Percentiles rank a stretch among this genome's conserved stretches.
phyloP scores from a whole-genome alignment of 1,140 invertebrate species.

The Pseudachorutes palmiensis region DNA sequence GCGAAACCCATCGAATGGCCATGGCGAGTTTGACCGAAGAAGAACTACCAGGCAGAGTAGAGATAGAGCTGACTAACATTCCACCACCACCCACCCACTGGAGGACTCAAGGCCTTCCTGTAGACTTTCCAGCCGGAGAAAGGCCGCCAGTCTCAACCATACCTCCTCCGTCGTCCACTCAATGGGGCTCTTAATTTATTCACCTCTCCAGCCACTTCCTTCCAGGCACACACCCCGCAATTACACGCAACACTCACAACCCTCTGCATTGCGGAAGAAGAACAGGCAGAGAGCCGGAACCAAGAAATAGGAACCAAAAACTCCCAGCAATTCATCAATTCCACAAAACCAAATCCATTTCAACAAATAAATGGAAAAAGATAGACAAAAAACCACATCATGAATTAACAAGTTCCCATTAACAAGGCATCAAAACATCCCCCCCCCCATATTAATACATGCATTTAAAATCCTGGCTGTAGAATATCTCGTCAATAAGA shows the following conservation, averaged over 20 bases:
- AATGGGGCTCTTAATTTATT: conserved; percentile 12
- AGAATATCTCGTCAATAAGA: too few relatives aligned
- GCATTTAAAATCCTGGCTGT: too few relatives aligned
- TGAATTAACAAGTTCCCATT: too few relatives aligned
- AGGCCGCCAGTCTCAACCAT: neutral
- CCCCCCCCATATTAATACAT: too few relatives aligned
- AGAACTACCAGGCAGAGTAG: too few relatives aligned
- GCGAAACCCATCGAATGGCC: neutral
- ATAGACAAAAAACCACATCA: too few relatives aligned
- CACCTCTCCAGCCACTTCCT: conserved; percentile 9
- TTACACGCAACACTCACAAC: conserved; percentile 12
- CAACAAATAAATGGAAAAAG: too few relatives aligned
- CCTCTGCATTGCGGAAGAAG: conserved; percentile 10
- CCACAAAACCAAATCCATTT: too few relatives aligned
- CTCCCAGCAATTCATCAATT: too few relatives aligned
- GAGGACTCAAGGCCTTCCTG: neutral
- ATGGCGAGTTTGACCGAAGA: too few relatives aligned
- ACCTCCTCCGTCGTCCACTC: neutral
- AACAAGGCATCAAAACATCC: too few relatives aligned
- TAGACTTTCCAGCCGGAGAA: neutral
- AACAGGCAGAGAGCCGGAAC: neutral
- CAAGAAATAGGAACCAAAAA: neutral
- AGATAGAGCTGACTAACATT: neutral
- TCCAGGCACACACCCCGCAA: conserved; percentile 7
- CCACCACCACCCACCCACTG: conserved; percentile 1